These are phyloP conservation scores for Tringa solitaria DNA, from an alignment of 2,113 vertebrate species.

Conservation along the genomic window DNA sequence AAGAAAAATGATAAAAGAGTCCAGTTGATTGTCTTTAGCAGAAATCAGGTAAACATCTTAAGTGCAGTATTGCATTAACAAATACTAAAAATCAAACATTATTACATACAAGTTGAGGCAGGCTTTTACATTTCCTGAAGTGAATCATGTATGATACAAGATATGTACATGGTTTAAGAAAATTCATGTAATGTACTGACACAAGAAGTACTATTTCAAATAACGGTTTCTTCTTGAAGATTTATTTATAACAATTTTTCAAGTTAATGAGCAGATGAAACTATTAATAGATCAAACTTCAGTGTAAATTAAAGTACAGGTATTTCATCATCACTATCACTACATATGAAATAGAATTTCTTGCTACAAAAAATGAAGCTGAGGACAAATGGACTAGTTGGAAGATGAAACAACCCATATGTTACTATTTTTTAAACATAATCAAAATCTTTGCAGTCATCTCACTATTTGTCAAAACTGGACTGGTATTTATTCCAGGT, in stretches of 20 bases:
- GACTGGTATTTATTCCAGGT: background rate
- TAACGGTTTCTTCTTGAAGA: background rate
- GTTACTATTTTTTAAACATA: background rate
- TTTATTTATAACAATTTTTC: background rate
- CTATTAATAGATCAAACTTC: background rate
- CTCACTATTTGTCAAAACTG: background rate
- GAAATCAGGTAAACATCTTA: background rate
- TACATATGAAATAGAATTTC: background rate
- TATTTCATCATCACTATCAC: background rate
- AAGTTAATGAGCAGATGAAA: background rate
- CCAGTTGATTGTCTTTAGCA: background rate
- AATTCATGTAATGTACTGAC: background rate
- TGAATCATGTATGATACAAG: background rate
- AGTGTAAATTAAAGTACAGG: background rate
- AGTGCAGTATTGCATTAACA: background rate
- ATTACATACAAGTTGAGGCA: background rate
- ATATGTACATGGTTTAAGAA: background rate
- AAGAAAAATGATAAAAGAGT: background rate
- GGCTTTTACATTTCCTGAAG: background rate
- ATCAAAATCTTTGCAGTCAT: background rate
- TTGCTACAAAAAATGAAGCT: background rate
- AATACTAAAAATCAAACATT: background rate
- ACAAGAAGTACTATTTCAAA: background rate
- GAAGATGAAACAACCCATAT: background rate
- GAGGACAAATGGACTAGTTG: background rate